These are phyloP conservation scores for Electrona antarctica DNA, from an alignment of 2,113 vertebrate genomes.

Conservation along the genomic window DNA sequence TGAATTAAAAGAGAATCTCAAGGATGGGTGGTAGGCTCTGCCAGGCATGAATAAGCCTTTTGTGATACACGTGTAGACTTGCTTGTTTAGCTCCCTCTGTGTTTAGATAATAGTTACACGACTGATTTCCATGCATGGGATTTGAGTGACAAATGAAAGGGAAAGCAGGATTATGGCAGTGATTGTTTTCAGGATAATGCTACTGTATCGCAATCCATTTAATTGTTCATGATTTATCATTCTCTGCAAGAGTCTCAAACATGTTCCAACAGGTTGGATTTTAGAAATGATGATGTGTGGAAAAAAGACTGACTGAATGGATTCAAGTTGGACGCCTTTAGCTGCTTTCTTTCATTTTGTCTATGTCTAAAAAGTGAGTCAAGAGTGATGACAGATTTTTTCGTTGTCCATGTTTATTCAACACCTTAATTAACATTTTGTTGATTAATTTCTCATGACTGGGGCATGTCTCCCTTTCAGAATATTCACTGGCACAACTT, in stretches of 20 bases:
- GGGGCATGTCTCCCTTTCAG: slow-evolving; percentile 36
- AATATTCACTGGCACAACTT: slow-evolving; percentile 50
- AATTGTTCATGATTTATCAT: slow-evolving; percentile 58
- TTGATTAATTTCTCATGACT: slow-evolving; percentile 58
- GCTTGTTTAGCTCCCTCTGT: slow-evolving; percentile 56
- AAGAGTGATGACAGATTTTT: background rate
- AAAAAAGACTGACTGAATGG: too few relatives aligned
- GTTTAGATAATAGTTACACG: slow-evolving; percentile 36
- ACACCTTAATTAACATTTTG: slow-evolving; percentile 48
- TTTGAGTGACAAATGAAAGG: slow-evolving; percentile 55
- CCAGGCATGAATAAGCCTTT: slow-evolving; percentile 57
- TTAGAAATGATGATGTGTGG: background rate
- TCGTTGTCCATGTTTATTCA: slow-evolving; percentile 21
- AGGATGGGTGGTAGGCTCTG: slow-evolving; percentile 51
- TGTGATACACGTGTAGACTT: slow-evolving; percentile 60
- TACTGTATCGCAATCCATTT: slow-evolving; percentile 54
- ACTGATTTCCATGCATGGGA: slow-evolving; percentile 52
- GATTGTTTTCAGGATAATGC: slow-evolving; percentile 48
- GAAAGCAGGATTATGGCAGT: slow-evolving; percentile 59
- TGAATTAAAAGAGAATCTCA: slow-evolving; percentile 61
- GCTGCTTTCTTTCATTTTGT: too few relatives aligned
- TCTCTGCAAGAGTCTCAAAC: slow-evolving; percentile 26
- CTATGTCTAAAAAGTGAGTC: too few relatives aligned
- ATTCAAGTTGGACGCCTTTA: too few relatives aligned
- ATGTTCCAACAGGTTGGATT: slow-evolving; percentile 40